Evolutionary conservation across 2,888 invertebrate species (phyloP), one percentile per base, ranked within the genome.

Genomic region (Oligia fasciuncula): DNA sequence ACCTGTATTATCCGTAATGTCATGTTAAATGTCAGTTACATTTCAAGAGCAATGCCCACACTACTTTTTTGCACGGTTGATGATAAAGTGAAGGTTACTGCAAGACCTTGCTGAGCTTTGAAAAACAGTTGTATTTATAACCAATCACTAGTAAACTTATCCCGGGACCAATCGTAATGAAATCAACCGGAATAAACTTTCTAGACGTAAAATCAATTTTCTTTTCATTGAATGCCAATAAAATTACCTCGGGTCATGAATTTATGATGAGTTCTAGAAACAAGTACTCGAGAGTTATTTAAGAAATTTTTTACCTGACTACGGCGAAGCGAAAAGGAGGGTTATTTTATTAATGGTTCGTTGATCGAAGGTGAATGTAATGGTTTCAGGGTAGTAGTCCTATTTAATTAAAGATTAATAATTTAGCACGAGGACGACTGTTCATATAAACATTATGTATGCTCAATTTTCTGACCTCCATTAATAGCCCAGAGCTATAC

Each of bases 1-100:
- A 70, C 49, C 17, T 49, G 19, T 49, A 46, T 68, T 62, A 60
- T 76, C 40, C 40, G 66, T 76, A 84, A 81, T 76, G 60, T 65
- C 69, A 70, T 43, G 40, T 76, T 75, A 83, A 79, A 85, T 85
- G 77, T 67, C 85, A 82, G 83, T 73, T 76, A 79, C 79, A 72
- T 73, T 81, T 77, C 84, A 79, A 86, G 79, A 76, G 77, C 84
- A 81, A 81, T 84, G 76, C 81, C 81, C 79, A 86, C 83, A 73
- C 69, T 23, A 60, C 57, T 73, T 85, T 70, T 80, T 79, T 75
- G 40, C 69, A 49, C 35, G 69, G 35, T 78, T 4, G 49, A 29
- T 74, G 57, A 79, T 84, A 76, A 85, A 77, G 76, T 76, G 85
- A 87, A 87, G 85, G 85, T 79, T 65, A 74, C 40, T 73, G 76